Percentiles rank a stretch among this genome's conserved stretches.
phyloP scores from a whole-genome alignment of 2,888 invertebrate species.

The Thysanoteuthis rhombus region DNA sequence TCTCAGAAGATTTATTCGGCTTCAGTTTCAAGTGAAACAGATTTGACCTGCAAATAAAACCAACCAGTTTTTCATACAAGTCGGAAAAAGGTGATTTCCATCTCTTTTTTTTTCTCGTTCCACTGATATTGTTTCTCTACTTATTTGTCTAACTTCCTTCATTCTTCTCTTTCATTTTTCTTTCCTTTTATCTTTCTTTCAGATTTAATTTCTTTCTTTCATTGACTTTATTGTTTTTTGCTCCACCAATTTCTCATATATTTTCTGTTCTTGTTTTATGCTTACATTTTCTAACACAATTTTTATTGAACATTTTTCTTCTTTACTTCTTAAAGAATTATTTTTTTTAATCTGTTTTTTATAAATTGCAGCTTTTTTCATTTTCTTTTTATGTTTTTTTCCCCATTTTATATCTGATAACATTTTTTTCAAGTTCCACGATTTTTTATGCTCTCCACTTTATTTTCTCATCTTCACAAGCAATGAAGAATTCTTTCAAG shows the following conservation, averaged over 20 bases:
- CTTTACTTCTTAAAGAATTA: background rate
- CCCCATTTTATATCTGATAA: background rate
- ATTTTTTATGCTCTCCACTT: background rate
- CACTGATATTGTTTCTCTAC: background rate
- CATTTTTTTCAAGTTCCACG: background rate
- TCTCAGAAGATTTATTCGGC: background rate
- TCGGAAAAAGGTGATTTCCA: background rate
- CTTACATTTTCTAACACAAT: background rate
- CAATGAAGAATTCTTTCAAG: background rate
- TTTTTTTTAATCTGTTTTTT: background rate
- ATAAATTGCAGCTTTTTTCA: background rate
- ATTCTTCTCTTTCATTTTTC: background rate
- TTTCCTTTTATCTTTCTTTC: background rate
- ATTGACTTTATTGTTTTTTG: background rate
- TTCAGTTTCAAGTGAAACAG: background rate
- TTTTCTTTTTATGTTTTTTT: background rate
- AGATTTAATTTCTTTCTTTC: background rate
- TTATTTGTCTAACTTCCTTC: background rate
- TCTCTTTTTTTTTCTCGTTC: background rate
- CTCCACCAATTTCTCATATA: background rate
- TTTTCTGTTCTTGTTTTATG: background rate
- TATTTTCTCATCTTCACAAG: background rate
- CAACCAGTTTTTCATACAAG: background rate
- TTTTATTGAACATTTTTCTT: background rate
- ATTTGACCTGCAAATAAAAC: background rate